Evolutionary conservation across 2,113 vertebrate genomes (phyloP).

Genomic region (Halcyon senegalensis): DNA sequence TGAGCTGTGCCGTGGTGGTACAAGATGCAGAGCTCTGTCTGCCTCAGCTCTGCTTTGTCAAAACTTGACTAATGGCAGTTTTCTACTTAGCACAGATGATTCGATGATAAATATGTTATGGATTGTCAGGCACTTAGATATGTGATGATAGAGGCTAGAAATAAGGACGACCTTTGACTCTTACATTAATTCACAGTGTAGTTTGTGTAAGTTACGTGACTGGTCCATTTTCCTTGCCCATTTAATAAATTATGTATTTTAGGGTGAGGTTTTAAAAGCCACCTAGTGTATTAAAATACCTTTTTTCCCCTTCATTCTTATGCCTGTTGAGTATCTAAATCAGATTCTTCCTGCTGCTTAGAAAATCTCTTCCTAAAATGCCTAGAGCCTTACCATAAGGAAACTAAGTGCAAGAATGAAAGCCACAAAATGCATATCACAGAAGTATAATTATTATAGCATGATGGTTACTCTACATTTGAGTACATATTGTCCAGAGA

Average conservation of each 20-base stretch:
- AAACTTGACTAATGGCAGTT: not conserved
- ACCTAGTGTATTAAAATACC: not conserved
- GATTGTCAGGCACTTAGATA: conserved; percentile 2
- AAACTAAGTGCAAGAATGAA: not conserved
- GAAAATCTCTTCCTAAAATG: not conserved
- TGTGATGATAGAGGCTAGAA: not conserved
- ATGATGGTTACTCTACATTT: not conserved
- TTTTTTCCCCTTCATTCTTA: not conserved
- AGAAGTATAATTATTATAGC: not conserved
- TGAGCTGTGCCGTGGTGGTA: not conserved
- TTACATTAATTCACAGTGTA: not conserved
- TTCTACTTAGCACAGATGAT: conserved; percentile 1
- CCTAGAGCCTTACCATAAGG: not conserved
- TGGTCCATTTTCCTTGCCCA: not conserved
- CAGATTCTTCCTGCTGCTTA: not conserved
- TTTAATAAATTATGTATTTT: not conserved
- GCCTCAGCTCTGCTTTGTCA: not conserved
- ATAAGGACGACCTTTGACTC: conserved; percentile 10
- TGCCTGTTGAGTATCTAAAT: not conserved
- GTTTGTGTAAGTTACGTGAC: not conserved
- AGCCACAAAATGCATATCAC: not conserved
- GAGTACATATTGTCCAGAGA: not conserved
- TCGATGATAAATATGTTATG: conserved; percentile 1
- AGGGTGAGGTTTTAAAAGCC: conserved; percentile 14
- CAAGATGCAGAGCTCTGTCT: not conserved